Evolutionary conservation across 2,888 invertebrate genomes (phyloP), one percentile per base, ranked within the genome.

Genomic region (Drosophila longiperda): DNA sequence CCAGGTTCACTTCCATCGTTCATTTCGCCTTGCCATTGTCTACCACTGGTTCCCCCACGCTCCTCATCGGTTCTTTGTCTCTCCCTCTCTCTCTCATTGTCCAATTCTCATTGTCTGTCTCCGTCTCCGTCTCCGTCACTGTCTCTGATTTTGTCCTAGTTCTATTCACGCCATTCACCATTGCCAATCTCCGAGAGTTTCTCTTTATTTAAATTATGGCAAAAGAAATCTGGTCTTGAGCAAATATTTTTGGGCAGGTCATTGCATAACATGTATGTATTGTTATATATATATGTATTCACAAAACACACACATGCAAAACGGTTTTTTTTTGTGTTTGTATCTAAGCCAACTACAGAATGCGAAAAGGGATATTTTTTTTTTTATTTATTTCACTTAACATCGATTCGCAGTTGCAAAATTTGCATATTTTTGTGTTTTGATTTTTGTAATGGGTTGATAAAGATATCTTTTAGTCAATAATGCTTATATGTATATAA

Each of bases 1-100:
- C 36, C 26, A 45, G 29, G n/a, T 32, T 38, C 33, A 49, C 26
- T 38, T 40, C 63, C 53, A 63, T 50, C 62, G 49, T 38, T 53
- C 32, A 34, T 45, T 29, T 40, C 26, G 45, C n/a, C 29, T 9
- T 34, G 15, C 52, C 36, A 53, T 67, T 62, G 68, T 45, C 45
- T 45, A 45, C 45, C 20, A 45, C 45, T 45, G 12, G 12, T 12
- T 45, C n/a, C 15, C 23, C 20, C 11, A 2, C 42, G 5, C 26
- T 9, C 23, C 45, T 2, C 12, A 3, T 60, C 29, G 29, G 5
- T 49, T 40, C 29, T 38, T 2, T 1, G 11, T 11, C 17, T 52
- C n/a, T 2, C 20, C 15, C 2, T 1, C 20, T 17, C 49, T 17
- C 48, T 26, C 29, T 6, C 29, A 6, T 29, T 29, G 29, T 29